Evolutionary conservation across 2,888 invertebrate genomes (phyloP).

Genomic region (Rutpela maculata): DNA sequence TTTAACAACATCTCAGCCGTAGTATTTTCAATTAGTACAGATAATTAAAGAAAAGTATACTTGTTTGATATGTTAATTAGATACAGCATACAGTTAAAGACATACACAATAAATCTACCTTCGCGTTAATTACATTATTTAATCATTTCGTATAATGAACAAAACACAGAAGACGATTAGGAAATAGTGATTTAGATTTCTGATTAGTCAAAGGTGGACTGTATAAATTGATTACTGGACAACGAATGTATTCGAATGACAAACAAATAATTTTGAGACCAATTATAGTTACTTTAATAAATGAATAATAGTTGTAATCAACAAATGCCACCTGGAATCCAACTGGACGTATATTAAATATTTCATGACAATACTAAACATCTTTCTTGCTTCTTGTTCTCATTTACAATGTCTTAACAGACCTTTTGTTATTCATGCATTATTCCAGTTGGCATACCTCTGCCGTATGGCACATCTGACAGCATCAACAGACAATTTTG

Average conservation of each 20-base stretch:
- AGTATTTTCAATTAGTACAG: slow-evolving; percentile 25
- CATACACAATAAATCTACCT: slow-evolving; percentile 16
- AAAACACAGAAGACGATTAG: slow-evolving; percentile 4
- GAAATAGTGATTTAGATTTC: slow-evolving; percentile 1
- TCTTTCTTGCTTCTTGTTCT: no score
- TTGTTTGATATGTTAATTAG: slow-evolving; percentile 31
- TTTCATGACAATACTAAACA: no score
- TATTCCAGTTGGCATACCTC: no score
- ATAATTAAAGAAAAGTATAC: slow-evolving; percentile 26
- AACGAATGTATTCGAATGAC: background rate
- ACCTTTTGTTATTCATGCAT: no score
- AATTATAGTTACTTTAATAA: background rate
- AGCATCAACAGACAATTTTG: no score
- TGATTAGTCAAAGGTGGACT: background rate
- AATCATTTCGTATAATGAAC: slow-evolving; percentile 22
- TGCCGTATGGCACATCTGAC: no score
- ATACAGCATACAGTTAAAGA: background rate
- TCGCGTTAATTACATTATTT: slow-evolving; percentile 16
- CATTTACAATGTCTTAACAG: no score
- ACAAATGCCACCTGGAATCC: background rate
- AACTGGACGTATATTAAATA: no score
- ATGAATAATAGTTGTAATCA: background rate
- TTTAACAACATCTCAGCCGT: slow-evolving; percentile 12
- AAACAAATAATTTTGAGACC: background rate
- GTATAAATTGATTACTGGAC: background rate